Percentiles rank a stretch among this genome's conserved stretches.
Conservation (phyloP, 2,797 vertebrate species). For the Microctenopoma steveboyesi region DNA sequence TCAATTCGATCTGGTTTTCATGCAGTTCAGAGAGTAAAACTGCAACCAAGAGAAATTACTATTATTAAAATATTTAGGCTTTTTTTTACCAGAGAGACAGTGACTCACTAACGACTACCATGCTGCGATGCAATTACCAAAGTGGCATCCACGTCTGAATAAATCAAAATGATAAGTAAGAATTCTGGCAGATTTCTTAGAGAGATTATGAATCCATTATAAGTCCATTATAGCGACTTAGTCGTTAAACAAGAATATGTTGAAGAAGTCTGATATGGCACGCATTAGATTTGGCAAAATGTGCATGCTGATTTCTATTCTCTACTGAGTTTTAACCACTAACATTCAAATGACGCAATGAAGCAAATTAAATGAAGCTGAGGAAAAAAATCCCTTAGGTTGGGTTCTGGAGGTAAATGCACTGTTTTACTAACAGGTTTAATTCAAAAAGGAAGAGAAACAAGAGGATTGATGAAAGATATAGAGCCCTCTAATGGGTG, state of each 20-base stretch:
- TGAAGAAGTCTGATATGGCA: background rate
- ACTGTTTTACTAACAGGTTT: background rate
- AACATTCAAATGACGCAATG: background rate
- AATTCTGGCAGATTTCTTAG: slow-evolving; percentile 14
- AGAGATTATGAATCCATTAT: slow-evolving; percentile 13
- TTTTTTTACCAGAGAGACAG: slow-evolving; percentile 10
- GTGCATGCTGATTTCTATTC: background rate
- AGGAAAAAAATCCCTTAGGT: background rate
- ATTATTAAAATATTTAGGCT: slow-evolving; percentile 1
- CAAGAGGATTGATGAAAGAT: background rate
- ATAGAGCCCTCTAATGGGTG: background rate
- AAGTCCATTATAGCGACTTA: slow-evolving; percentile 13
- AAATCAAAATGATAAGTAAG: slow-evolving; percentile 19
- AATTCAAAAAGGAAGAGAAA: no score
- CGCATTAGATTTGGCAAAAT: background rate
- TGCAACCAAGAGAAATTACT: slow-evolving; percentile 1
- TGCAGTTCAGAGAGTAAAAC: background rate
- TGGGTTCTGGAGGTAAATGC: background rate
- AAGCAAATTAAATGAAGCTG: background rate
- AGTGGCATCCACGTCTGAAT: slow-evolving; percentile 12
- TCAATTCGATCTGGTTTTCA: background rate
- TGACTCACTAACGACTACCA: slow-evolving; percentile 38
- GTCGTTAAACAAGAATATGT: slow-evolving; percentile 13
- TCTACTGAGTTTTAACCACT: background rate
- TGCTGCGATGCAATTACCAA: slow-evolving; percentile 44